Conservation (phyloP, 1,140 invertebrate species). For the Procambarus clarkii region DNA sequence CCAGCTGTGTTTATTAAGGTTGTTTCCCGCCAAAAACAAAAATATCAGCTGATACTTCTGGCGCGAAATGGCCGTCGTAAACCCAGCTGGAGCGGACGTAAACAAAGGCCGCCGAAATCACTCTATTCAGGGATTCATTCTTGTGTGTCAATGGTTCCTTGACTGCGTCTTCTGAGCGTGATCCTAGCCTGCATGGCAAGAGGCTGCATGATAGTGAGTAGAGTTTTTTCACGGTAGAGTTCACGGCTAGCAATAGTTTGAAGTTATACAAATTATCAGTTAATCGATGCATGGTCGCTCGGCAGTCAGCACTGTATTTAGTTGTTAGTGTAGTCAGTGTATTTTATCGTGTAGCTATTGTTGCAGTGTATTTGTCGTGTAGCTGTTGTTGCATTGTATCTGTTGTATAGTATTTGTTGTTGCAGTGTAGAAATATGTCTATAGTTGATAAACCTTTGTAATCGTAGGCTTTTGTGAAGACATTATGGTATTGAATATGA, state of each 20-base stretch:
- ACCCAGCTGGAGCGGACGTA: slow-evolving; percentile 7
- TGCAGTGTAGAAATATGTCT: too few relatives aligned
- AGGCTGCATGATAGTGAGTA: neutral
- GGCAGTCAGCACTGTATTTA: neutral
- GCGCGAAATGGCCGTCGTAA: neutral
- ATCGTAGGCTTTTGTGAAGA: too few relatives aligned
- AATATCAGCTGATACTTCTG: neutral
- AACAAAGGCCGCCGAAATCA: slow-evolving; percentile 6
- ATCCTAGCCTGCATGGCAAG: neutral
- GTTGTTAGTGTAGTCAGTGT: neutral
- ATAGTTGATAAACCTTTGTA: too few relatives aligned
- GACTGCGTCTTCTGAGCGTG: neutral
- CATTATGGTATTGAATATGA: too few relatives aligned
- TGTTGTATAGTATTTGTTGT: neutral
- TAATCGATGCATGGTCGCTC: neutral
- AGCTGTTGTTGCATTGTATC: neutral
- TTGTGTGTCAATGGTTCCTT: neutral
- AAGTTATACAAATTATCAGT: neutral
- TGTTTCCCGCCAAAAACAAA: slow-evolving; percentile 5
- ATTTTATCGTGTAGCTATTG: neutral
- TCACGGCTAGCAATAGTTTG: neutral
- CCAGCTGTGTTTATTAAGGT: neutral
- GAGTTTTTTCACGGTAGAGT: neutral
- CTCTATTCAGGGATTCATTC: neutral
- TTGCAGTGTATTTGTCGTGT: neutral